These are phyloP conservation scores for Anoncus sp. DNA, from an alignment of 2,888 invertebrate genomes.

Conservation along the genomic window DNA sequence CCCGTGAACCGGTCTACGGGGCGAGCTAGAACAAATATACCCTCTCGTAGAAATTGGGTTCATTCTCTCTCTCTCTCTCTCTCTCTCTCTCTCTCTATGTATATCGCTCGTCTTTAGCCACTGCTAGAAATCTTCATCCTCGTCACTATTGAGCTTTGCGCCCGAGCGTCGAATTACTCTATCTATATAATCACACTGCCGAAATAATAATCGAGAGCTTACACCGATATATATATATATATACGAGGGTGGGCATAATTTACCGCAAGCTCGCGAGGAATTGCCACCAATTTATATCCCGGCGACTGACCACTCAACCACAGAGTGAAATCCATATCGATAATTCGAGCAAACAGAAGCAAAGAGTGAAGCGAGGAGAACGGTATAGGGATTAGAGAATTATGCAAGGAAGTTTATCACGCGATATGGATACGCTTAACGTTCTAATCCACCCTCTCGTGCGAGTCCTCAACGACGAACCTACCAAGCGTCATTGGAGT, in stretches of 20 bases:
- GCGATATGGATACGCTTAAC: constrained; percentile 74
- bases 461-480: constrained; percentile 6
- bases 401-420: constrained; percentile 73
- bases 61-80: constrained; percentile 35
- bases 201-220: constrained; percentile 56
- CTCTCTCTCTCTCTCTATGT: constrained; percentile 7
- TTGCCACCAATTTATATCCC: constrained; percentile 46
- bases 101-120: constrained; percentile 12
- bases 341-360: constrained; percentile 38
- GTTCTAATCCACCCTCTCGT: constrained; percentile 73
- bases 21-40: constrained; percentile 59
- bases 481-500: constrained; percentile 67
- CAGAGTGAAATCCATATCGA: constrained; percentile 34
- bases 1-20: constrained; percentile 38
- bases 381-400: constrained; percentile 38
- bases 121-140: constrained; percentile 32
- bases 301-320: constrained; percentile 27
- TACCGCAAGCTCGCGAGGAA: constrained; percentile 31
- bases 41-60: constrained; percentile 59
- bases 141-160: constrained; percentile 49
- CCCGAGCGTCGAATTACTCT: constrained; percentile 40
- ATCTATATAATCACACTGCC: constrained; percentile 36
- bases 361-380: constrained; percentile 7
- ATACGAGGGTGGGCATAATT: constrained; percentile 4
- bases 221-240: background rate